Conservation (phyloP, 2,888 invertebrate genomes). For the Conomelus anceps region DNA sequence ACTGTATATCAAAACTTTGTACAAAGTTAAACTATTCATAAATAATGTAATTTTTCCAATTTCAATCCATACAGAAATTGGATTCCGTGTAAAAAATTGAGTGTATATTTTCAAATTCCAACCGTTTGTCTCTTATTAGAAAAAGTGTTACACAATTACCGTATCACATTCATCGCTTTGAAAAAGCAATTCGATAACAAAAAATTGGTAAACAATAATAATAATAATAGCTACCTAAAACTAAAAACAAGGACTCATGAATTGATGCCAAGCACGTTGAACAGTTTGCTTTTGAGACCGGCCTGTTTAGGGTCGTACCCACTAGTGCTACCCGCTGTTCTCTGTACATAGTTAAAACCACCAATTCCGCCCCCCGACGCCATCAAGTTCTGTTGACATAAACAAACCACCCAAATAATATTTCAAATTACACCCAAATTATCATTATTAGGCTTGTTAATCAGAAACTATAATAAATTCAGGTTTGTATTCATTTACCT, state of each 20-base stretch:
- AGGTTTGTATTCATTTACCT: no score
- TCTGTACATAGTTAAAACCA: constrained; percentile 30
- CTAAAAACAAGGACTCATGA: constrained; percentile 18
- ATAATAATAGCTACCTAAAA: constrained; percentile 13
- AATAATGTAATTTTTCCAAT: no score
- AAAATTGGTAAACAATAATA: constrained; percentile 22
- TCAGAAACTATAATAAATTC: no score
- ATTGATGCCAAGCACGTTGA: constrained; percentile 65
- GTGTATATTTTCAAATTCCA: constrained; percentile 2
- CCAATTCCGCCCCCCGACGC: no score
- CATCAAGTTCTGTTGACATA: constrained; percentile 33
- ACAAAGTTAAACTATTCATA: no score
- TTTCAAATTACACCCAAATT: not conserved
- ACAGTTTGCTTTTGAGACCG: constrained; percentile 78
- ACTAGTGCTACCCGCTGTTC: constrained; percentile 30
- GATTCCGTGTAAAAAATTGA: no score
- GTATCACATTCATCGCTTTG: constrained; percentile 12
- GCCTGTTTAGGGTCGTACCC: constrained; percentile 54
- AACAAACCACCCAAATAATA: constrained; percentile 21
- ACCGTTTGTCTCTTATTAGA: not conserved
- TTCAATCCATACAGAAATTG: no score
- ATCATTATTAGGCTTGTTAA: not conserved
- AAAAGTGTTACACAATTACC: constrained; percentile 5
- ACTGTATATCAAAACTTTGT: no score
- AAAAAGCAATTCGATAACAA: constrained; percentile 16